Percentiles rank a stretch among this genome's conserved stretches.
These are phyloP conservation scores for Augiades crinisus DNA, from an alignment of 2,888 invertebrate genomes.

Conservation along the genomic window DNA sequence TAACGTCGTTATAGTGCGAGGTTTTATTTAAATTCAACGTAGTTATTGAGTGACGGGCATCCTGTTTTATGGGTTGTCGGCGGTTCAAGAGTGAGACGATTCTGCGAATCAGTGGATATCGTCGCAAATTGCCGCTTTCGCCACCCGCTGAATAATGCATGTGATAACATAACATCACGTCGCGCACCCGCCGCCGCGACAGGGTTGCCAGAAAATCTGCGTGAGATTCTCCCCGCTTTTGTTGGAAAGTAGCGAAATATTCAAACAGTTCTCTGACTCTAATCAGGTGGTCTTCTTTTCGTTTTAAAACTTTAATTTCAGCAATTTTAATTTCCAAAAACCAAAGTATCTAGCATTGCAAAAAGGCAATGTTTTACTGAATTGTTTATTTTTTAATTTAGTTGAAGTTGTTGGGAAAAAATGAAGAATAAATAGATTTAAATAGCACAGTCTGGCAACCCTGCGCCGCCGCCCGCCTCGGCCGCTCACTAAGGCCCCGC, in stretches of 20 bases:
- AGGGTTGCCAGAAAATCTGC: neutral
- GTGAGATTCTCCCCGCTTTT: too few species aligned
- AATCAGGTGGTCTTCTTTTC: too few species aligned
- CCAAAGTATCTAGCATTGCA: too few species aligned
- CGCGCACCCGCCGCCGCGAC: conserved; percentile 41
- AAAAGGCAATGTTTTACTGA: too few species aligned
- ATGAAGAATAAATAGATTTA: neutral
- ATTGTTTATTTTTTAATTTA: neutral
- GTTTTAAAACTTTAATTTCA: too few species aligned
- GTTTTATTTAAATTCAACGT: conserved; percentile 69
- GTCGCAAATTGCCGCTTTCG: conserved; percentile 81
- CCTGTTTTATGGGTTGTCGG: conserved; percentile 74
- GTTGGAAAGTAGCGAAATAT: too few species aligned
- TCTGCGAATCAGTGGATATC: conserved; percentile 79
- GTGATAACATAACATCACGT: conserved; percentile 78
- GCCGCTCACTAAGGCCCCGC: conserved; percentile 31
- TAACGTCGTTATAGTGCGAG: conserved; percentile 35
- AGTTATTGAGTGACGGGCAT: conserved; percentile 73
- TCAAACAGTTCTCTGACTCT: too few species aligned
- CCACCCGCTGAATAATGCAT: conserved; percentile 79
- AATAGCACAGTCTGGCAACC: neutral
- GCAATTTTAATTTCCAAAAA: too few species aligned
- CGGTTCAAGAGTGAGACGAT: conserved; percentile 66
- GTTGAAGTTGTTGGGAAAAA: neutral
- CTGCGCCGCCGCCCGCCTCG: neutral